Conservation (phyloP, 2,797 vertebrate genomes). For the Champsocephalus esox region DNA sequence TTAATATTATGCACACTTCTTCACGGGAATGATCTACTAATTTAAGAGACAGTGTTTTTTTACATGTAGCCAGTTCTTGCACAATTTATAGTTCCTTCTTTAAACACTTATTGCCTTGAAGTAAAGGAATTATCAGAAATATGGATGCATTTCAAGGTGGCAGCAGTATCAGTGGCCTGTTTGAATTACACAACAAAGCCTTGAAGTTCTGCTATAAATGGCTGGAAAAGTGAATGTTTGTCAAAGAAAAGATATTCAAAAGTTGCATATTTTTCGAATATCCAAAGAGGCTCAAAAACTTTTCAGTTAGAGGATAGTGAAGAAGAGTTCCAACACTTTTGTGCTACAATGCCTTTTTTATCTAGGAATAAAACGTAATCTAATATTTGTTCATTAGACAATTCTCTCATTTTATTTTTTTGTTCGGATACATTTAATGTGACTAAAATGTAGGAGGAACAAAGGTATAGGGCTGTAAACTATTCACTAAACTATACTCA, state of each 20-base stretch:
- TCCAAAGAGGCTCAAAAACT: constrained; percentile 7
- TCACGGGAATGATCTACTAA: neutral
- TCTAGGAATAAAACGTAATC: neutral
- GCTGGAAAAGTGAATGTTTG: constrained; percentile 34
- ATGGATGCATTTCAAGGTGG: constrained; percentile 22
- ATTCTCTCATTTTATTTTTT: neutral
- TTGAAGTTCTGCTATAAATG: constrained; percentile 18
- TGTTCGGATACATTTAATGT: neutral
- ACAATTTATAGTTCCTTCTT: constrained; percentile 7
- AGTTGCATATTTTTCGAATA: constrained; percentile 25
- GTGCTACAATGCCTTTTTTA: neutral
- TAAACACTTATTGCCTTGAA: constrained; percentile 5
- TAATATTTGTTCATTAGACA: neutral
- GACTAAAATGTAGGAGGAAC: neutral
- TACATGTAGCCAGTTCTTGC: neutral
- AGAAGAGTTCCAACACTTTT: neutral
- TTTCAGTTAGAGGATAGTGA: neutral
- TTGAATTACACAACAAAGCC: constrained; percentile 35
- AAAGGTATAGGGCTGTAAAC: neutral
- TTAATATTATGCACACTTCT: neutral
- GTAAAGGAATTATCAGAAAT: no score
- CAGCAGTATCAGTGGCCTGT: constrained; percentile 20
- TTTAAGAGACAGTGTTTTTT: neutral
- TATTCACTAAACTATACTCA: no score
- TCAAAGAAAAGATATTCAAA: constrained; percentile 25